Percentiles rank a stretch among this genome's conserved stretches.
These are phyloP conservation scores for Limosa lapponica DNA, from an alignment of 2,797 vertebrate genomes.

Conservation along the genomic window DNA sequence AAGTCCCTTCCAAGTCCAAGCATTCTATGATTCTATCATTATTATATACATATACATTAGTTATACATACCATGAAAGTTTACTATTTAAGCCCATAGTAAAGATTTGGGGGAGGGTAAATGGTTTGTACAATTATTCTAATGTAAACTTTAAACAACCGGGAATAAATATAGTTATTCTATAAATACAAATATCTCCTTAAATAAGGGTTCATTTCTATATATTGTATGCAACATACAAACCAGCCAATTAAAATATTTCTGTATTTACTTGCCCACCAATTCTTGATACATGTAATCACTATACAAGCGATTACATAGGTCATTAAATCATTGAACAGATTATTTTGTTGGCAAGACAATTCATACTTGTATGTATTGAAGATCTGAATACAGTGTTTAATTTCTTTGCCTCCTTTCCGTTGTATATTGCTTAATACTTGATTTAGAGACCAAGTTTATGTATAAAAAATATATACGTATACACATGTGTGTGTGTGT, in stretches of 20 bases:
- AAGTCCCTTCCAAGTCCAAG: too few species aligned
- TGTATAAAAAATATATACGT: background rate
- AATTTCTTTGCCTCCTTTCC: background rate
- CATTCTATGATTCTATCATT: too few species aligned
- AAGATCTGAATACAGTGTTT: background rate
- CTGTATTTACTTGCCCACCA: background rate
- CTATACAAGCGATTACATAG: background rate
- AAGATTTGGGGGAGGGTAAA: background rate
- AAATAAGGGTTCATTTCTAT: background rate
- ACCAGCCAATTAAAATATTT: background rate
- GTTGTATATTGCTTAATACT: background rate
- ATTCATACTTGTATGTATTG: background rate
- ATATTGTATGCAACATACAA: background rate
- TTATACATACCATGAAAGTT: too few species aligned
- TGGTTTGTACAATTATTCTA: background rate
- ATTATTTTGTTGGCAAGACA: background rate
- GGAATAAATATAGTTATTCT: background rate
- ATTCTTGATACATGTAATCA: background rate
- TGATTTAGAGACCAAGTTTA: background rate
- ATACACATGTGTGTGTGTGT: background rate
- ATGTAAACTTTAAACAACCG: background rate
- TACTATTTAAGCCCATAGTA: background rate
- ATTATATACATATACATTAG: too few species aligned
- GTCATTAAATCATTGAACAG: background rate
- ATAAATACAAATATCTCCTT: background rate